phyloP scores from a whole-genome alignment of 2,888 invertebrate species.

The Drosophila borealis region DNA sequence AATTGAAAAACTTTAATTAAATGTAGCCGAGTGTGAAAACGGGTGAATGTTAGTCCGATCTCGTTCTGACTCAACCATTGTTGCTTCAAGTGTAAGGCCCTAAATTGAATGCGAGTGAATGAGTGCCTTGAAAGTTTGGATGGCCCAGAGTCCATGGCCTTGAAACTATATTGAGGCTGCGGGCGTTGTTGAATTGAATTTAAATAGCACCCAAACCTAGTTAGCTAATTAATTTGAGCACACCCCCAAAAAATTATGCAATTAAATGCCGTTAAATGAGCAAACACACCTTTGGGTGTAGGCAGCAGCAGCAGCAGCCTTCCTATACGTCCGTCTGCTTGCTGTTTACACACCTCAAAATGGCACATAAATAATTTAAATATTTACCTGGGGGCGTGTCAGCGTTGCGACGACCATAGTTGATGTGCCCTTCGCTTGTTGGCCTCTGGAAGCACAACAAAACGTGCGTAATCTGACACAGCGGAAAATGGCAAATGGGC shows the following conservation, averaged over 20 bases:
- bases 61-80: conserved; percentile 14
- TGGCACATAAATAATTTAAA: conserved; percentile 76
- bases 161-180: conserved; percentile 17
- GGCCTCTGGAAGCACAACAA: conserved; percentile 30
- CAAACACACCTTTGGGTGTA: conserved; percentile 57
- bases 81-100: conserved; percentile 33
- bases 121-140: conserved; percentile 33
- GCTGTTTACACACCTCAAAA: conserved; percentile 70
- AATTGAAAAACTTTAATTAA: conserved; percentile 72
- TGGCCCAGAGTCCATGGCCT: conserved; percentile 26
- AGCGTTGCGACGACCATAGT: conserved; percentile 15
- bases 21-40: conserved; percentile 55
- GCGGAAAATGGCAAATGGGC: conserved; percentile 26
- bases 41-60: conserved; percentile 11
- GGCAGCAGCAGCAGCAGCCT: conserved; percentile 2
- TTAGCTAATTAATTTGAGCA: conserved; percentile 52
- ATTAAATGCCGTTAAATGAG: conserved; percentile 72
- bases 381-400: conserved; percentile 62
- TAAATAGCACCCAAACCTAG: conserved; percentile 13
- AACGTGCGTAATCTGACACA: conserved; percentile 63
- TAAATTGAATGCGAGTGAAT: conserved; percentile 15
- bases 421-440: conserved; percentile 9
- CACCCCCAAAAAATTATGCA: conserved; percentile 69
- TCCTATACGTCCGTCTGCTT: neutral
- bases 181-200: conserved; percentile 15